Conservation (phyloP, 2,797 vertebrate genomes). For the Arremon brunneinucha region DNA sequence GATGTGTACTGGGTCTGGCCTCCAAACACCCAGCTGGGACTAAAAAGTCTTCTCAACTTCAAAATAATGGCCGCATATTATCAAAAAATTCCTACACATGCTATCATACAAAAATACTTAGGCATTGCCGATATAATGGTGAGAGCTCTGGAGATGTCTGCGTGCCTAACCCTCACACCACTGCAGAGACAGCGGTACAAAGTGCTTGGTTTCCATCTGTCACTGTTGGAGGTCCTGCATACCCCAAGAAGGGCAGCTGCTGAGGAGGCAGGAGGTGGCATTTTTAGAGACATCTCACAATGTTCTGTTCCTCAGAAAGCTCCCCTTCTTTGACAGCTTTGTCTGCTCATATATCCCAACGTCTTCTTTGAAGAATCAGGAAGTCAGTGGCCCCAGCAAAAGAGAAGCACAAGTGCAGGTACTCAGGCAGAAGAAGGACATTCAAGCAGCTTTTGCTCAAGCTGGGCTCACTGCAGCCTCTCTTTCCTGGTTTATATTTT, state of each 20-base stretch:
- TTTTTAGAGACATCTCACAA: neutral
- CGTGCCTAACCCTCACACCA: neutral
- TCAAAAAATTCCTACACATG: neutral
- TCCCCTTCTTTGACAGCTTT: neutral
- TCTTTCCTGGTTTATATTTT: neutral
- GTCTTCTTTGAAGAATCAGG: neutral
- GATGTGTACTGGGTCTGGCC: neutral
- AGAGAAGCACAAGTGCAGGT: neutral
- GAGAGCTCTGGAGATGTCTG: neutral
- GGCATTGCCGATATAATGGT: neutral
- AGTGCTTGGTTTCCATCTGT: neutral
- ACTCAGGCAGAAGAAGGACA: neutral
- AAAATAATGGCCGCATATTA: neutral
- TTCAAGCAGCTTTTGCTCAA: neutral
- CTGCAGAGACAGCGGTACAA: neutral
- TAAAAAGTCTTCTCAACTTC: neutral
- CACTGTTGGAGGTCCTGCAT: neutral
- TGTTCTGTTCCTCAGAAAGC: neutral
- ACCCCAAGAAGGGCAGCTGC: neutral
- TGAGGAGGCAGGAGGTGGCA: neutral
- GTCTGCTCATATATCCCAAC: neutral
- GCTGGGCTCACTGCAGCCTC: neutral
- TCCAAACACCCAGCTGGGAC: neutral
- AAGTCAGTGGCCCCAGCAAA: neutral
- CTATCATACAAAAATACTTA: neutral